Base-by-base conservation (phyloP, 2,113 vertebrate genomes). In the Gymnorhina tibicen region DNA sequence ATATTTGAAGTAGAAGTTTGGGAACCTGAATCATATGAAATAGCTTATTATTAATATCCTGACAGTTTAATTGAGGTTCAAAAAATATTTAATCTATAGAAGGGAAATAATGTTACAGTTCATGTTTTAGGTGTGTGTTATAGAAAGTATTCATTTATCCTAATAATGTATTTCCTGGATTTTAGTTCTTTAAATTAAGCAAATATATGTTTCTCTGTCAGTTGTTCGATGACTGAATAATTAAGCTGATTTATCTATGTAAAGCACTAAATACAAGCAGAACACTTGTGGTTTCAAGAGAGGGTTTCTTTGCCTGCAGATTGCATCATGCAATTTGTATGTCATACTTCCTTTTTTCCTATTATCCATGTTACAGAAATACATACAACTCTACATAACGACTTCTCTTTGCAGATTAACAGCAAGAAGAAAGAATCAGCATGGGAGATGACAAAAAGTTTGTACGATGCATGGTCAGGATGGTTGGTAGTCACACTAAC, bases 341-440 rank as follows among this genome's bases (percentile, higher is more conserved):
- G 73, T 72, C 14, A 30, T 63, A 21, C 41, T 74, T 87, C 21
- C 6, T 17, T 89, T 68, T 59, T 92, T 60, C 10, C 35, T 84
- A 14, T 67, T 82, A 5, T 23, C 79, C 9, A 1, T 62, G 3
- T 63, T 77, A 62, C 9, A 50, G 59, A 69, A 88, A 39, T 9
- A 18, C 10, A 7, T 35, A 9, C 17, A 69, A 28, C 9, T 62
- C 39, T 55, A 53, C 35, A 5, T 85, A 85, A 87, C 2, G 1
- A 50, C 96, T 97, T 98, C 39, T 97, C 41, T 95, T 97, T 98
- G 86, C 96, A 99, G 99, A 99, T 99, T 87, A 99, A 99, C 97
- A 99, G 99, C 97, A 99, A 99, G 98, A 99, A 99, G 96, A 99
- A 99, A 89, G 99, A 99, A 93, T 99, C 99, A 0, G 99, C 99